Evolutionary conservation across 1,140 invertebrate species (phyloP).

Genomic region (Saccostrea echinata): DNA sequence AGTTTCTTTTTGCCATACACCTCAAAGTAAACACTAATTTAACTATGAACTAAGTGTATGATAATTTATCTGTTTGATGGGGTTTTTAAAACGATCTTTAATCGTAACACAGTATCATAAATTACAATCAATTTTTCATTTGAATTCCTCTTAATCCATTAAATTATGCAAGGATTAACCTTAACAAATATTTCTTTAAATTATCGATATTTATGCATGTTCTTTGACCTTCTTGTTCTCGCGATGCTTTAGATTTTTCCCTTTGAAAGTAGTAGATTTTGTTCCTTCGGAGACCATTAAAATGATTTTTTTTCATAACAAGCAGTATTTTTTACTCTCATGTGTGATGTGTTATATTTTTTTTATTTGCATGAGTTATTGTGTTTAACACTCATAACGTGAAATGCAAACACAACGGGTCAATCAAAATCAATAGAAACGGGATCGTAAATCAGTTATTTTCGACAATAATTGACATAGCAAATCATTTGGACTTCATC

Average conservation of each 20-base stretch:
- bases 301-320: conserved; percentile 10
- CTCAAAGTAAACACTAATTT: background rate
- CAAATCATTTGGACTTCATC: conserved; percentile 29
- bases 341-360: background rate
- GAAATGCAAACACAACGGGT: conserved; percentile 12
- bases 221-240: conserved; percentile 14
- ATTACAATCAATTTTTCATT: conserved; percentile 38
- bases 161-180: conserved; percentile 20
- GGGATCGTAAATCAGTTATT: conserved; percentile 30
- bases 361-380: conserved; percentile 20
- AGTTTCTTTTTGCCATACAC: background rate
- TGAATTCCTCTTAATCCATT: conserved; percentile 30
- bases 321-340: background rate
- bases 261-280: background rate
- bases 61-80: conserved; percentile 32
- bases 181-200: conserved; percentile 20
- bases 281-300: background rate
- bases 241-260: background rate
- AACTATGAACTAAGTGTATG: background rate
- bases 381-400: conserved; percentile 33
- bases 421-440: conserved; percentile 3
- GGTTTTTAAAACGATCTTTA: background rate
- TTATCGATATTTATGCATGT: conserved; percentile 29
- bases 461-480: conserved; percentile 17
- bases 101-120: conserved; percentile 19